Percentiles rank a stretch among this genome's conserved stretches.
Conservation (phyloP, 2,888 invertebrate species). For the Pherbina coryleti region DNA sequence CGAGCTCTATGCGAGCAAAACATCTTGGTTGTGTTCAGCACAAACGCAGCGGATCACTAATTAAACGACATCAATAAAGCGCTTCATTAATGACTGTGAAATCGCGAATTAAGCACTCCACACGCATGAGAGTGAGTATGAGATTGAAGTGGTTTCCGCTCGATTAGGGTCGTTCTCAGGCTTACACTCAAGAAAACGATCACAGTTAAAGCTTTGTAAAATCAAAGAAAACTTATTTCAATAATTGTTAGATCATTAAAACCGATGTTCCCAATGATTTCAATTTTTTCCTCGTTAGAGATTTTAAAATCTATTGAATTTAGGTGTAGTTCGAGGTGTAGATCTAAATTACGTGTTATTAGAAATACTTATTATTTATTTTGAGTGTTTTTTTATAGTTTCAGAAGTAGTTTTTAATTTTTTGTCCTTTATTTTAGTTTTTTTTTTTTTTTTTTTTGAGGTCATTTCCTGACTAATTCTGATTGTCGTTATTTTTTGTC, state of each 20-base stretch:
- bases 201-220: too few relatives aligned
- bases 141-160: conserved; percentile 53
- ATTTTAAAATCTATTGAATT: too few relatives aligned
- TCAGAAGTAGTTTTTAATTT: conserved; percentile 32
- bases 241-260: too few relatives aligned
- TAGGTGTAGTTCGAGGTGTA: too few relatives aligned
- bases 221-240: too few relatives aligned
- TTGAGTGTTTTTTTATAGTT: conserved; percentile 38
- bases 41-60: conserved; percentile 28
- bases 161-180: conserved; percentile 50
- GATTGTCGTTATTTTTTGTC: conserved; percentile 5
- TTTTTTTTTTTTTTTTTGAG: conserved; percentile 52
- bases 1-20: too few relatives aligned
- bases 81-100: conserved; percentile 38
- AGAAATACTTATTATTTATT: background rate
- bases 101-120: conserved; percentile 35
- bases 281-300: background rate
- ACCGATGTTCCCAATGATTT: too few relatives aligned
- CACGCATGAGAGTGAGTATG: conserved; percentile 34
- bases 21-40: too few relatives aligned
- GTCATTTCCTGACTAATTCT: conserved; percentile 67
- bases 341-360: background rate
- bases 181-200: conserved; percentile 41
- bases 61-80: conserved; percentile 43
- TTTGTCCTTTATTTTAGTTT: background rate